phyloP scores from a whole-genome alignment of 30 jellyfish, hydroid and myxozoan genomes.

The Hydractinia echinata region DNA sequence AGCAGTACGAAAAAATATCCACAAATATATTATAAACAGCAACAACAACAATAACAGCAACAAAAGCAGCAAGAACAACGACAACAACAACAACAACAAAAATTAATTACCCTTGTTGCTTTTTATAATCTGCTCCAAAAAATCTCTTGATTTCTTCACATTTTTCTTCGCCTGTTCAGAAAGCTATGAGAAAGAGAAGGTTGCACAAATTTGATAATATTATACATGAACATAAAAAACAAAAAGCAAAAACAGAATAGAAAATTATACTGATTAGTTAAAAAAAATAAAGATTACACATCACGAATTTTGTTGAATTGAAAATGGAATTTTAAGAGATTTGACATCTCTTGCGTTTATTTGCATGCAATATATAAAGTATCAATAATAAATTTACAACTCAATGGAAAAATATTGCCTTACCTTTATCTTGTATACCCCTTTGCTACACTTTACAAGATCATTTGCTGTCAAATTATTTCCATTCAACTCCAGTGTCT shows the following conservation, averaged over 20 bases:
- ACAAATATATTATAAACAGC: no score
- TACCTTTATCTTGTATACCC: constrained; percentile 52
- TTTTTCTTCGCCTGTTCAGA: constrained; percentile 50
- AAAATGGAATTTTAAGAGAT: background rate
- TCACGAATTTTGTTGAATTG: background rate
- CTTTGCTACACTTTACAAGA: constrained; percentile 67
- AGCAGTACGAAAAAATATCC: no score
- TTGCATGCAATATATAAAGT: no score
- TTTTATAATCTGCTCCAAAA: constrained; percentile 54
- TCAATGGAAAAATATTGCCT: background rate
- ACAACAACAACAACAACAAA: background rate
- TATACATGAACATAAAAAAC: background rate
- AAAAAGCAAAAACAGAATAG: background rate
- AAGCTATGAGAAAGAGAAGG: constrained; percentile 27
- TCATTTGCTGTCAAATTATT: constrained; percentile 46
- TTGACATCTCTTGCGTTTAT: background rate
- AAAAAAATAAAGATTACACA: background rate
- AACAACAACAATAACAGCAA: no score
- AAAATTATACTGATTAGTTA: background rate
- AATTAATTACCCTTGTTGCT: constrained; percentile 56
- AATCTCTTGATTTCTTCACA: constrained; percentile 61
- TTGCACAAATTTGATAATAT: background rate
- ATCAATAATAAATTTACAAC: background rate
- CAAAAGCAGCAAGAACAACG: no score
- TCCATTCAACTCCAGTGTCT: constrained; percentile 61